These are phyloP conservation scores for Entomobrya multifasciata DNA, from an alignment of 2,888 invertebrate species.

Conservation along the genomic window DNA sequence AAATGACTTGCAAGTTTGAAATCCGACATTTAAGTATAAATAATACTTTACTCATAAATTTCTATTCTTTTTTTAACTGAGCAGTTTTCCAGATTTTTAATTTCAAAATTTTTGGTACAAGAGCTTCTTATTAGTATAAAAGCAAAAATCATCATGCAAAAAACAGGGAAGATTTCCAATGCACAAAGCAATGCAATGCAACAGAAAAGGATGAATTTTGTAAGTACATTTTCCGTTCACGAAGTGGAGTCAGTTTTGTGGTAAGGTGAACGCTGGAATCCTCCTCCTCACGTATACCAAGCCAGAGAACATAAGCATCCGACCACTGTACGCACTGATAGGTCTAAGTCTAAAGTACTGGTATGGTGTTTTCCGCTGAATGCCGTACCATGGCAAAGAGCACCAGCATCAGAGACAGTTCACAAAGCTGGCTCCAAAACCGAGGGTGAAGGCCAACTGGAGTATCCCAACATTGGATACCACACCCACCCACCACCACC, in stretches of 20 bases:
- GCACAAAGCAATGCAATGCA: too few species aligned
- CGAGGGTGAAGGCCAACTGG: conserved; percentile 49
- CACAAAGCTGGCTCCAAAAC: conserved; percentile 32
- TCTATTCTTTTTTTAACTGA: too few species aligned
- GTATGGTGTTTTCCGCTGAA: background rate
- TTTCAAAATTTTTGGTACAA: too few species aligned
- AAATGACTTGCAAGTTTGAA: too few species aligned
- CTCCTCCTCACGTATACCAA: conserved; percentile 41
- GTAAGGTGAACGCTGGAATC: conserved; percentile 52
- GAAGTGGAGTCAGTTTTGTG: conserved; percentile 62
- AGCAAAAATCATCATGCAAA: too few species aligned
- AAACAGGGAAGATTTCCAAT: too few species aligned
- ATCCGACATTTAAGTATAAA: too few species aligned
- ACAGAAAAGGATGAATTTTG: conserved; percentile 45
- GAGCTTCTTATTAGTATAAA: too few species aligned
- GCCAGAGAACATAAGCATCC: conserved; percentile 32
- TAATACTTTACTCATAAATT: too few species aligned
- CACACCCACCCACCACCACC: conserved; percentile 56
- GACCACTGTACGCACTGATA: conserved; percentile 27
- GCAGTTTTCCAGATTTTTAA: too few species aligned
- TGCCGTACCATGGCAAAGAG: conserved; percentile 1
- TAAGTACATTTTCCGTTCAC: conserved; percentile 55
- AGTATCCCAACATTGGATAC: conserved; percentile 28
- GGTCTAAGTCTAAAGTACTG: conserved; percentile 32
- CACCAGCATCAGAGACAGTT: background rate